Percentiles rank a stretch among this genome's conserved stretches.
Evolutionary conservation across 2,797 vertebrate genomes (phyloP).

Genomic region (Gallirallus australis): DNA sequence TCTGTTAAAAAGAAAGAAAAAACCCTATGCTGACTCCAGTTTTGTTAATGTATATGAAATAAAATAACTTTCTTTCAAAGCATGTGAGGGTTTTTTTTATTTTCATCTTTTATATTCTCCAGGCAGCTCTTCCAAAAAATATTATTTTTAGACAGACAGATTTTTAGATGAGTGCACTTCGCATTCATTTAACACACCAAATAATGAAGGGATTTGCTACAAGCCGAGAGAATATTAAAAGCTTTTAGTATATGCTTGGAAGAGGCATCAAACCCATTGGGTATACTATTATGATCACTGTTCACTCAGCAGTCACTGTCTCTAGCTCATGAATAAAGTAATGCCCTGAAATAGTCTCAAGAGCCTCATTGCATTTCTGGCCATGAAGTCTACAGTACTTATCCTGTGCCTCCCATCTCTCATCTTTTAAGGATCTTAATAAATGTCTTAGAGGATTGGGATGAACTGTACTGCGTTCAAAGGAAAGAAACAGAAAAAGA

Average conservation of each 20-base stretch:
- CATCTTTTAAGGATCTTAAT: constrained; percentile 32
- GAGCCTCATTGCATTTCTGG: background rate
- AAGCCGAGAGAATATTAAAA: constrained; percentile 30
- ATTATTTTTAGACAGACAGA: constrained; percentile 63
- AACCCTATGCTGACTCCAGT: background rate
- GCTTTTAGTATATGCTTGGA: constrained; percentile 14
- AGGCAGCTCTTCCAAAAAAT: constrained; percentile 21
- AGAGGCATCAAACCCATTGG: background rate
- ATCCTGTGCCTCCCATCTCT: background rate
- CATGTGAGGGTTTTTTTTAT: background rate
- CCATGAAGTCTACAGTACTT: background rate
- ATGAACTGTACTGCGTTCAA: background rate
- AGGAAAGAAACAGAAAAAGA: background rate
- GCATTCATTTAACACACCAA: constrained; percentile 7
- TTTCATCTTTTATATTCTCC: constrained; percentile 19
- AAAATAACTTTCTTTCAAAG: constrained; percentile 46
- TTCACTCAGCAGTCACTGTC: constrained; percentile 17
- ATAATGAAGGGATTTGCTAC: constrained; percentile 23
- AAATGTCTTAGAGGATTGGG: constrained; percentile 1
- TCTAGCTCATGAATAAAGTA: constrained; percentile 44
- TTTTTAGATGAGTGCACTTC: constrained; percentile 48
- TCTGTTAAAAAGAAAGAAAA: background rate
- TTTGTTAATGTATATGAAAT: constrained; percentile 41
- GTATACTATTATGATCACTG: background rate
- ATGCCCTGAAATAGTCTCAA: constrained; percentile 45